Conservation (phyloP, 2,113 vertebrate genomes). For the Illadopsis cleaveri region DNA sequence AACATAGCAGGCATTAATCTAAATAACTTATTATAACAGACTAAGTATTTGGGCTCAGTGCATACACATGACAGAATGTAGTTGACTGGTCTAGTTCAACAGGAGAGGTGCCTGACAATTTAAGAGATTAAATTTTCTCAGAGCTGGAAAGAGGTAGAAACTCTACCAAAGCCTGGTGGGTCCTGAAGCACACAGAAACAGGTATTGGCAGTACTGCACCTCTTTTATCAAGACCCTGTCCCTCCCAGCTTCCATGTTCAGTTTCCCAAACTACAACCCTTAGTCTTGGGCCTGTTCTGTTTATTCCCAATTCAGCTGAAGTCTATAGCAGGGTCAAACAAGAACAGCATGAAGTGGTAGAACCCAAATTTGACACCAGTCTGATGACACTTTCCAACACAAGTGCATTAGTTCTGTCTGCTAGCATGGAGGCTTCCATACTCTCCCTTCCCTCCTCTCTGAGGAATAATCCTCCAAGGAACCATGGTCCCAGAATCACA, state of each 20-base stretch:
- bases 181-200: background rate
- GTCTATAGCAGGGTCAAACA: background rate
- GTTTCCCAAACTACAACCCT: background rate
- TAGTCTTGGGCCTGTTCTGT: background rate
- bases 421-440: background rate
- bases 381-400: background rate
- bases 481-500: background rate
- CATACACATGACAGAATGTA: background rate
- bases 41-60: background rate
- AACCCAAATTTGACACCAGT: background rate
- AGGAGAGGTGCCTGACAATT: background rate
- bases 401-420: background rate
- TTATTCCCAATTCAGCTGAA: background rate
- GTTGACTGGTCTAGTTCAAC: background rate
- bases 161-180: background rate
- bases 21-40: background rate
- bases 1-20: background rate
- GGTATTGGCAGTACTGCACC: accelerated
- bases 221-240: background rate
- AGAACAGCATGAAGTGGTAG: background rate
- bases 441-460: background rate
- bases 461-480: background rate
- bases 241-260: background rate
- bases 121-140: background rate
- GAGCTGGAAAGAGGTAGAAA: background rate